Evolutionary conservation across 2,113 vertebrate species (phyloP), one percentile per base, ranked within the genome.

Genomic region (Prunella fulvescens): DNA sequence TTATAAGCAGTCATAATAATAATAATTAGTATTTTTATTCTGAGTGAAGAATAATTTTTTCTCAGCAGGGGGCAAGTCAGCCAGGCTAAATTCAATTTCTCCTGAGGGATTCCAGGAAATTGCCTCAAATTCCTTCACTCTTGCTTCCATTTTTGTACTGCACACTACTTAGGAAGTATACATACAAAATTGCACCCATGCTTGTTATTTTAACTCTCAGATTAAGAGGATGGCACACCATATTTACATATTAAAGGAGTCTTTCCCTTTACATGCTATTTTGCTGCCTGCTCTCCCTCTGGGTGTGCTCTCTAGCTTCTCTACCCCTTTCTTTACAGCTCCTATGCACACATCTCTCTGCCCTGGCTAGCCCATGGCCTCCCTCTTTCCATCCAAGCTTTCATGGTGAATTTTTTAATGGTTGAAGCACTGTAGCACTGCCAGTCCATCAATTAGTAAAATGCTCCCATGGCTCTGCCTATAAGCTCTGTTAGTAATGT

Each of bases 21-120:
- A 95, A 84, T 85, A 92, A 96, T 91, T 60, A 94, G 19, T 53
- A 77, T 69, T 89, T 81, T 92, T 82, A 88, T 93, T 94, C 85
- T 73, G 62, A 94, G 29, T 50, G 29, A 84, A 96, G 61, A 93
- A 70, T 73, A 61, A 14, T 90, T 93, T 92, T 90, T 88, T 82
- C 88, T 83, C 74, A 82, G 45, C 45, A 65, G 62, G 71, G 37
- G 54, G 33, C 51, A 83, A 86, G 54, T 81, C 67, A 92, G 33
- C 19, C 54, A 70, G 57, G 39, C 39, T 88, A 90, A 77, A 92
- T 81, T 77, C 39, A 88, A 35, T 86, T 67, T 95, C 71, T 92
- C 66, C 62, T 77, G 20, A 88, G 85, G 40, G 40, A 82, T 65
- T 92, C 57, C 50, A 88, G 40, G 65, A 92, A 92, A 90, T 72